phyloP scores from a whole-genome alignment of 1,140 invertebrate genomes.

The Zaprionus davidi region DNA sequence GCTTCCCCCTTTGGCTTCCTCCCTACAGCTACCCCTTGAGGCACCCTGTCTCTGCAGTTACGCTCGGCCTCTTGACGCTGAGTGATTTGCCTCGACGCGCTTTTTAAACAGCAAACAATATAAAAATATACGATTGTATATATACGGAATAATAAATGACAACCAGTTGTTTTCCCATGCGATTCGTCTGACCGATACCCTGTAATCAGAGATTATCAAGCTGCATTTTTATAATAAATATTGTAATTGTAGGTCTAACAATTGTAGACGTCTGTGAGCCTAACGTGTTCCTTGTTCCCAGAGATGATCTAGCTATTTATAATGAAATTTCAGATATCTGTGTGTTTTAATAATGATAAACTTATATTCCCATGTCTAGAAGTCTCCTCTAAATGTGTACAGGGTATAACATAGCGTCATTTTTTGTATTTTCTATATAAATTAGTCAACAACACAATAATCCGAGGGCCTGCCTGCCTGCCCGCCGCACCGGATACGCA shows the following conservation, averaged over 20 bases:
- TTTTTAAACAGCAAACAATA: conserved; percentile 52
- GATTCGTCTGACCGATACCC: neutral
- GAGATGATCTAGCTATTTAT: neutral
- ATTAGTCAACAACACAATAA: conserved; percentile 49
- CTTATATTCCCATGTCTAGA: neutral
- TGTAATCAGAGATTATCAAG: neutral
- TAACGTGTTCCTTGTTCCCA: neutral
- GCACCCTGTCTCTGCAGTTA: neutral
- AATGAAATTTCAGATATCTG: neutral
- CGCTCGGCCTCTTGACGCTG: conserved; percentile 30
- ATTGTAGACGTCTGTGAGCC: neutral
- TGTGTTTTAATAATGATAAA: neutral
- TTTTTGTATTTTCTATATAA: conserved; percentile 43
- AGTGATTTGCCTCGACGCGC: conserved; percentile 55
- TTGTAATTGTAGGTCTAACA: neutral
- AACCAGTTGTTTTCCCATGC: neutral
- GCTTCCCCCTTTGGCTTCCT: neutral
- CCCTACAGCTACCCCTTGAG: neutral
- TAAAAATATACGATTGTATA: conserved; percentile 40
- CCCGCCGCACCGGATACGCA: conserved; percentile 53
- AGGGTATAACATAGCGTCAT: conserved; percentile 18
- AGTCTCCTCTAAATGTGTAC: neutral
- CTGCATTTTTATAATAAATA: neutral
- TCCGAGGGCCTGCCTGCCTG: conserved; percentile 35
- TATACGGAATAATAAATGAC: conserved; percentile 35